These are phyloP conservation scores for Amitus sp. DNA, from an alignment of 2,888 invertebrate genomes.

Conservation along the genomic window DNA sequence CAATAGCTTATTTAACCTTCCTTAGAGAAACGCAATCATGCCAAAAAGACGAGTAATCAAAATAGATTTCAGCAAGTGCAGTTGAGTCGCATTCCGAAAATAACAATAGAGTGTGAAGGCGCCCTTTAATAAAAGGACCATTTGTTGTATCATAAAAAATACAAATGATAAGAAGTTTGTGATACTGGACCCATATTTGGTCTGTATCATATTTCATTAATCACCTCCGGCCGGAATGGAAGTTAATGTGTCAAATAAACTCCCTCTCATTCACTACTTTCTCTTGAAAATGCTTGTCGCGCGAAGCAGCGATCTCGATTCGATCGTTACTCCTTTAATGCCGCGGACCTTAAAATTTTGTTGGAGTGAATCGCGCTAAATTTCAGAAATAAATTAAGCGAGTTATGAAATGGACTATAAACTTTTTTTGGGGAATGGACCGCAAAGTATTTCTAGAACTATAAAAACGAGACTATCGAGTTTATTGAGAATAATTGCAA, in stretches of 20 bases:
- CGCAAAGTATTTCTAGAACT: too few species aligned
- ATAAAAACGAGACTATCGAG: too few species aligned
- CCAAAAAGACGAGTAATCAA: not conserved
- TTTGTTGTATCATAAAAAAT: not conserved
- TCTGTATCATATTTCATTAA: conserved; percentile 18
- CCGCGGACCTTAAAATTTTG: too few species aligned
- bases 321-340: conserved; percentile 24
- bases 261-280: conserved; percentile 23
- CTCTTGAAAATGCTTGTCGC: conserved; percentile 29
- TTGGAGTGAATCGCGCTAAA: too few species aligned
- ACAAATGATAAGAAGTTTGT: too few species aligned
- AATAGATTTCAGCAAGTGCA: not conserved
- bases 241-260: conserved; percentile 8
- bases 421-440: too few species aligned
- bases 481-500: too few species aligned
- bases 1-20: not conserved
- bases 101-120: too few species aligned
- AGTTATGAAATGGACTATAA: too few species aligned
- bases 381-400: too few species aligned
- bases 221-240: conserved; percentile 1
- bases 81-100: not conserved
- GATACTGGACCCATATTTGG: too few species aligned
- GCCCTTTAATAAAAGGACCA: not conserved
- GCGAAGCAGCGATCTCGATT: conserved; percentile 15
- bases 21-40: not conserved